A percentile compares a stretch with the other conserved stretches of the same genome.
These are phyloP conservation scores for Eriosoma lanigerum DNA, from an alignment of 1,140 invertebrate species.

Conservation along the genomic window DNA sequence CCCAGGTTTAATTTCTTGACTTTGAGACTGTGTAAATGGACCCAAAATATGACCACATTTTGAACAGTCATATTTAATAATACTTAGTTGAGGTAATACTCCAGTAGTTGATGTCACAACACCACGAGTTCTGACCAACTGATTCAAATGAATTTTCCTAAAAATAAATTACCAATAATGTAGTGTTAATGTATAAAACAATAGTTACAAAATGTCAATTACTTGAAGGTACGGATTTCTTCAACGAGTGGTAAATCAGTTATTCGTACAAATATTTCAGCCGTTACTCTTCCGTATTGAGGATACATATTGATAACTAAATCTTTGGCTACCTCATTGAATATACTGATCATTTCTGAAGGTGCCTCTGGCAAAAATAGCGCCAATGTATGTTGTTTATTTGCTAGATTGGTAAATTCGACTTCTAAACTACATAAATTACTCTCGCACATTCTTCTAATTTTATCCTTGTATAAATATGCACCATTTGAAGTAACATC, in stretches of 20 bases:
- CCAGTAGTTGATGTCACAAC: conserved; percentile 95
- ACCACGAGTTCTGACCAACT: conserved; percentile 87
- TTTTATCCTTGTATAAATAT: conserved; percentile 90
- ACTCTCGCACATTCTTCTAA: conserved; percentile 92
- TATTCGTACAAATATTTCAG: conserved; percentile 92
- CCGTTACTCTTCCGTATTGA: conserved; percentile 90
- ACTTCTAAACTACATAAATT: conserved; percentile 89
- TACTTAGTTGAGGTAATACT: conserved; percentile 90
- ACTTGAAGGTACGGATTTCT: conserved; percentile 89
- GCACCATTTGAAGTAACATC: conserved; percentile 82
- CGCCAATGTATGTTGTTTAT: conserved; percentile 88
- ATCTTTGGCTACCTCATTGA: conserved; percentile 91
- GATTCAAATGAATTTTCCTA: conserved; percentile 95
- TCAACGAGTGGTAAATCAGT: conserved; percentile 94
- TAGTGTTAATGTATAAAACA: no score
- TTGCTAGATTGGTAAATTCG: conserved; percentile 87
- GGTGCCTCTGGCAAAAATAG: conserved; percentile 98
- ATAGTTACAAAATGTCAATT: conserved; percentile 48
- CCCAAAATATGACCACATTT: conserved; percentile 94
- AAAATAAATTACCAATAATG: conserved; percentile 9
- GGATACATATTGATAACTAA: conserved; percentile 94
- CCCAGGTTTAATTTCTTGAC: conserved; percentile 90
- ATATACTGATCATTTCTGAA: conserved; percentile 91
- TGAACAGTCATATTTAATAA: conserved; percentile 97
- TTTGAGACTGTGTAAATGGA: conserved; percentile 92